Percentiles rank a stretch among this genome's conserved stretches.
These are phyloP conservation scores for Eupithecia exiguata DNA, from an alignment of 2,888 invertebrate species.

Conservation along the genomic window DNA sequence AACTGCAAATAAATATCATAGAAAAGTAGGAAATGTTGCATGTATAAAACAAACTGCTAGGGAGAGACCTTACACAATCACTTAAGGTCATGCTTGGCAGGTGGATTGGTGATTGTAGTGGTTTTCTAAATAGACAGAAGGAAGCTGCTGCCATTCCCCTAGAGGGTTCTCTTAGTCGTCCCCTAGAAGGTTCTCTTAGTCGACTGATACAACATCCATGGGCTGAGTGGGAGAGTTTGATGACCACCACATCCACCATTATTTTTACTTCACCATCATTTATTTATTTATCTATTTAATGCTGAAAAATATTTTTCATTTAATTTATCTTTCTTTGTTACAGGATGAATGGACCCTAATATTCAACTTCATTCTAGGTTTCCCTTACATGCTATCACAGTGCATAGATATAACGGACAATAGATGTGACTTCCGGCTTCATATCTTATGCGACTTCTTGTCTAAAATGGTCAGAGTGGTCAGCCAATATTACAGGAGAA, in stretches of 20 bases:
- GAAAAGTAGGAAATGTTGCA: too few relatives aligned
- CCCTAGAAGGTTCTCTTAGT: too few relatives aligned
- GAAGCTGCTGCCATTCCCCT: too few relatives aligned
- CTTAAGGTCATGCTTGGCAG: not conserved
- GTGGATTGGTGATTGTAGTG: not conserved
- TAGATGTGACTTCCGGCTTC: slow-evolving; percentile 83
- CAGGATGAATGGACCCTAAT: slow-evolving; percentile 92
- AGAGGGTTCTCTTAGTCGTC: too few relatives aligned
- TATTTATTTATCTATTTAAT: too few relatives aligned
- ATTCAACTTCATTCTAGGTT: slow-evolving; percentile 86
- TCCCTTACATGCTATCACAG: slow-evolving; percentile 84
- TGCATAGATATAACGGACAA: slow-evolving; percentile 76
- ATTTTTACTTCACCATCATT: too few relatives aligned
- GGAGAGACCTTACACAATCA: too few relatives aligned
- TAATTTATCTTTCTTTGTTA: slow-evolving; percentile 49
- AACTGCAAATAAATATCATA: not conserved
- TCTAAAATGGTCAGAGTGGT: slow-evolving; percentile 85
- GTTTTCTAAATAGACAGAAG: too few relatives aligned
- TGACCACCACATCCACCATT: too few relatives aligned
- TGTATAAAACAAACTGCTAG: too few relatives aligned
- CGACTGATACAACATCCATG: too few relatives aligned
- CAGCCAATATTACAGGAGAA: slow-evolving; percentile 89
- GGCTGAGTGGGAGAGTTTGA: too few relatives aligned
- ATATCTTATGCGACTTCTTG: slow-evolving; percentile 86
- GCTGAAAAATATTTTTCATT: not conserved